phyloP scores from a whole-genome alignment of 2,113 vertebrate species.

The Trematomus loennbergii region DNA sequence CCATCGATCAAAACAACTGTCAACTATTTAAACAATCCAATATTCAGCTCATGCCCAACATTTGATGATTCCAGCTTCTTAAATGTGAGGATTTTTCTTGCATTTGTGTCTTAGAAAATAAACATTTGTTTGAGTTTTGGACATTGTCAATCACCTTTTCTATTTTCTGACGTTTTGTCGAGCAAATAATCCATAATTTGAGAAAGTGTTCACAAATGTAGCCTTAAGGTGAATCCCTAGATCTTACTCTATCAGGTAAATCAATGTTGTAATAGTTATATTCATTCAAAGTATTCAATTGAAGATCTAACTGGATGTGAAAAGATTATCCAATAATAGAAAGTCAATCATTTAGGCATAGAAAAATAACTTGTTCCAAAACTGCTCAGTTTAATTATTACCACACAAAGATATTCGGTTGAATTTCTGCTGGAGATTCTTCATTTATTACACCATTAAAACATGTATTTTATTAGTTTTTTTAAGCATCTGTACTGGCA shows the following conservation, averaged over 20 bases:
- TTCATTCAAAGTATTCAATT: too few relatives aligned
- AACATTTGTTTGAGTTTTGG: neutral
- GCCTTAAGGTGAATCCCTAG: neutral
- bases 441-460: neutral
- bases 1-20: neutral
- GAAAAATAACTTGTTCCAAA: too few relatives aligned
- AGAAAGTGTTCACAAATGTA: neutral
- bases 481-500: too few relatives aligned
- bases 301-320: neutral
- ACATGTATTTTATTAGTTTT: too few relatives aligned
- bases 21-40: neutral
- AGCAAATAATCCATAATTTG: neutral
- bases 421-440: neutral
- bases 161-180: neutral
- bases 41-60: too few relatives aligned
- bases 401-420: too few relatives aligned
- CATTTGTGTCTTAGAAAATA: neutral
- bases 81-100: too few relatives aligned
- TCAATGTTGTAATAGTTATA: too few relatives aligned
- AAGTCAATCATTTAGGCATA: neutral
- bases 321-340: neutral
- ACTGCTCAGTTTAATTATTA: too few relatives aligned
- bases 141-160: too few relatives aligned
- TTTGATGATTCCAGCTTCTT: too few relatives aligned
- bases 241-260: too few relatives aligned